Evolutionary conservation across 2,797 vertebrate species (phyloP).

Genomic region (Loris lydekkerianus): DNA sequence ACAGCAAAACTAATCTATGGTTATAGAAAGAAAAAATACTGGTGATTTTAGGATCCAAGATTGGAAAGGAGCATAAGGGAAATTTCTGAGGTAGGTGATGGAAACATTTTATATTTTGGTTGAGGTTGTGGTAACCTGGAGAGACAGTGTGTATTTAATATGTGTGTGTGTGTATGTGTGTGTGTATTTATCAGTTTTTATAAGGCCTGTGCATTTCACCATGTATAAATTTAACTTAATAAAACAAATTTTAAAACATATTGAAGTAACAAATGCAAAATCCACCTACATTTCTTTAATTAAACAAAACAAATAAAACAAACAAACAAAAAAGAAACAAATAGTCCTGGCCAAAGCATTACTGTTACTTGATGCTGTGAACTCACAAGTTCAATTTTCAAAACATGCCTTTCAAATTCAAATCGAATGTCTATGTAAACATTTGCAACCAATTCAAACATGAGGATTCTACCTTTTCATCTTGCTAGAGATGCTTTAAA

Average conservation of each 20-base stretch:
- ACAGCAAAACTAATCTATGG: neutral
- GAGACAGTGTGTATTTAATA: too few relatives aligned
- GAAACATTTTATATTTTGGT: conserved; percentile 14
- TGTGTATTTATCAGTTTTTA: neutral
- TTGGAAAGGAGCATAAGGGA: neutral
- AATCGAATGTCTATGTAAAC: neutral
- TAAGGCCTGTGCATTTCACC: neutral
- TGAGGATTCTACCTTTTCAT: neutral
- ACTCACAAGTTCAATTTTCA: conserved; percentile 9
- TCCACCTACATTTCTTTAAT: neutral
- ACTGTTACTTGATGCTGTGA: neutral
- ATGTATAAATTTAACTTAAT: neutral
- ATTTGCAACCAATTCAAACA: neutral
- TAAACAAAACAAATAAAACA: neutral
- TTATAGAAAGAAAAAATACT: neutral
- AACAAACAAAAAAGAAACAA: neutral
- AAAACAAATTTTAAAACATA: conserved; percentile 39
- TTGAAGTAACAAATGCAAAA: neutral
- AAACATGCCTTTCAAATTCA: neutral
- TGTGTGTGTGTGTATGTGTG: neutral
- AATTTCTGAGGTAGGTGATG: neutral
- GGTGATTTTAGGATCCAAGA: neutral
- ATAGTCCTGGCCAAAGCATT: neutral
- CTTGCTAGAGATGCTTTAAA: conserved; percentile 23
- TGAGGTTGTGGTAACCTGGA: neutral